Conservation (phyloP, 2,113 vertebrate species). For the Phyllopteryx taeniolatus region DNA sequence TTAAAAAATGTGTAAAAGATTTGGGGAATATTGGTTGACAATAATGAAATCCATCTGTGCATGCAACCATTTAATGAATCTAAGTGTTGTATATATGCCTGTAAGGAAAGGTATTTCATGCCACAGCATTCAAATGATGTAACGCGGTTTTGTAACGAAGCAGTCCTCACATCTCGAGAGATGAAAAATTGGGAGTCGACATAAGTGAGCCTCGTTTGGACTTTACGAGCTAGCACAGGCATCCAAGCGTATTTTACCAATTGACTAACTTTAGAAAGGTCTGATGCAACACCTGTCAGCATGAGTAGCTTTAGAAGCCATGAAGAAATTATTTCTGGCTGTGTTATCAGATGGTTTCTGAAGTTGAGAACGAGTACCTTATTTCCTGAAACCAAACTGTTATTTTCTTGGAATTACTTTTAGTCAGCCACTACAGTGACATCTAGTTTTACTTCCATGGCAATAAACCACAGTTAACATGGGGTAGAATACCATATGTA, state of each 20-base stretch:
- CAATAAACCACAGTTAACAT: too few relatives aligned
- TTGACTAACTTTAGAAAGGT: slow-evolving; percentile 41
- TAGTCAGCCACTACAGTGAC: slow-evolving; percentile 27
- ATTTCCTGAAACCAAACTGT: slow-evolving; percentile 36
- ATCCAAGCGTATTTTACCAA: slow-evolving; percentile 29
- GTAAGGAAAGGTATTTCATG: slow-evolving; percentile 33
- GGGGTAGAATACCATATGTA: background rate
- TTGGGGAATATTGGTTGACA: background rate
- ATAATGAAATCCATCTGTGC: slow-evolving; percentile 3
- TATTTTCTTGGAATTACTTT: slow-evolving; percentile 16
- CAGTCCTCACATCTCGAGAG: slow-evolving; percentile 33
- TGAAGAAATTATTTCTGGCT: slow-evolving; percentile 20
- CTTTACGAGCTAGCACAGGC: slow-evolving; percentile 56
- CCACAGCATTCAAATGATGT: background rate
- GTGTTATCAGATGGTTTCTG: slow-evolving; percentile 34
- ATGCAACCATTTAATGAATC: slow-evolving; percentile 25
- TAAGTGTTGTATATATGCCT: slow-evolving; percentile 20
- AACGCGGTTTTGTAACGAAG: slow-evolving; percentile 22
- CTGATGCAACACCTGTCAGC: slow-evolving; percentile 36
- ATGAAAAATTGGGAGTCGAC: slow-evolving; percentile 46
- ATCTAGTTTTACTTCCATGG: background rate
- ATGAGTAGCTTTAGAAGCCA: slow-evolving; percentile 28
- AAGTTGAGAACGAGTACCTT: slow-evolving; percentile 40
- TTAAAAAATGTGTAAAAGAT: background rate
- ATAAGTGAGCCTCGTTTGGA: slow-evolving; percentile 34